These are phyloP conservation scores for Leptopilina boulardi DNA, from an alignment of 1,140 invertebrate genomes.

Conservation along the genomic window DNA sequence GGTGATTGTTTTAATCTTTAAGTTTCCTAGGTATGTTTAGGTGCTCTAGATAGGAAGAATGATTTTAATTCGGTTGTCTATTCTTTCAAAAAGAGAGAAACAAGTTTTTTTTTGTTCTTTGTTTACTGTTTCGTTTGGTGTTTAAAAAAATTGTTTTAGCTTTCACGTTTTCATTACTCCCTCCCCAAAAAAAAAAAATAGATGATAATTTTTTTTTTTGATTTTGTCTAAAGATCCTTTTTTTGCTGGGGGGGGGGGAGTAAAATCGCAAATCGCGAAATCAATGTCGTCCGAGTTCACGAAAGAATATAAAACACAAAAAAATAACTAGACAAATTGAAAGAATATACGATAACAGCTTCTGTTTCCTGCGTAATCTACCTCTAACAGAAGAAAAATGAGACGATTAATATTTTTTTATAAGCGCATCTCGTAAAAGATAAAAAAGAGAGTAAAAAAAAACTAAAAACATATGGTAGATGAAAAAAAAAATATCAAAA, in stretches of 20 bases:
- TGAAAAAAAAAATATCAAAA: constrained; percentile 43
- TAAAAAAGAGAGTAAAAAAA: constrained; percentile 59
- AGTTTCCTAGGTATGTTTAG: constrained; percentile 55
- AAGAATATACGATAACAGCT: constrained; percentile 62
- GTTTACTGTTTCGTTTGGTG: constrained; percentile 32
- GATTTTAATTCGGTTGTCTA: constrained; percentile 48
- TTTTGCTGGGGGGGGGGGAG: background rate
- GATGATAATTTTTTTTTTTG: constrained; percentile 22
- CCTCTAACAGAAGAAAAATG: constrained; percentile 68
- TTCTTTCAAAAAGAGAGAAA: constrained; percentile 32
- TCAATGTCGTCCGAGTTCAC: constrained; percentile 45
- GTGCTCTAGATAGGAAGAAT: constrained; percentile 58
- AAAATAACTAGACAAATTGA: constrained; percentile 44
- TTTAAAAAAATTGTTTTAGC: constrained; percentile 37
- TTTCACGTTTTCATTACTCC: constrained; percentile 21
- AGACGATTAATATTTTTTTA: constrained; percentile 72
- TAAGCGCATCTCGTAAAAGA: constrained; percentile 68
- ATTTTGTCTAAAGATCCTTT: constrained; percentile 38
- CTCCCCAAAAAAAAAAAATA: background rate
- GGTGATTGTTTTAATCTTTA: constrained; percentile 52
- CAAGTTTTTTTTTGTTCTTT: constrained; percentile 24
- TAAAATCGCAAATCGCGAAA: constrained; percentile 39
- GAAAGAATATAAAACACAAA: constrained; percentile 18
- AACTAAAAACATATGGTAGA: constrained; percentile 35
- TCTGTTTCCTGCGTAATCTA: constrained; percentile 72